A percentile compares a stretch with the other conserved stretches of the same genome.
Conservation (phyloP, 2,888 invertebrate genomes). For the Brachylomia viminalis region DNA sequence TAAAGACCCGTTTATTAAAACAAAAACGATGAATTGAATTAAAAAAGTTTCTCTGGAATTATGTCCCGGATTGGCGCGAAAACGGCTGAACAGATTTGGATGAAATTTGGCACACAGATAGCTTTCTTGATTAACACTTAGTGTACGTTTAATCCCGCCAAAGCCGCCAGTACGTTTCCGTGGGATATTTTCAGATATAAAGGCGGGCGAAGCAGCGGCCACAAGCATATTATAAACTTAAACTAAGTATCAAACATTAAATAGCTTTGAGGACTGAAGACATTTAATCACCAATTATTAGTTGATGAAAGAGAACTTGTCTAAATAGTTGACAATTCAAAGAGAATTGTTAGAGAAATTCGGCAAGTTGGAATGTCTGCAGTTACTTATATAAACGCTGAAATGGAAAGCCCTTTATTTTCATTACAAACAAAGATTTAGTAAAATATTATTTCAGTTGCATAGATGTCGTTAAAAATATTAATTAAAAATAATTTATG, state of each 20-base stretch:
- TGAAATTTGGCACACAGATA: too few species aligned
- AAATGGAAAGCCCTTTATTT: not conserved
- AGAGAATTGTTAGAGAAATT: conserved; percentile 10
- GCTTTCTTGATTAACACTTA: too few species aligned
- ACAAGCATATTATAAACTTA: not conserved
- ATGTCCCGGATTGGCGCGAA: too few species aligned
- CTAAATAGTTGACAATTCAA: conserved; percentile 24
- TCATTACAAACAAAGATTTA: not conserved
- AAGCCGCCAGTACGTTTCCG: not conserved
- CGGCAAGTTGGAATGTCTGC: conserved; percentile 8
- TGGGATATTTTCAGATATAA: not conserved
- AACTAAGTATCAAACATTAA: conserved; percentile 28
- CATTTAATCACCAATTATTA: conserved; percentile 32
- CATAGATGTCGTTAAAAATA: not conserved
- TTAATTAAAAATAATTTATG: not conserved
- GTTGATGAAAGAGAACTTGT: conserved; percentile 17
- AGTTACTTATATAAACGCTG: not conserved
- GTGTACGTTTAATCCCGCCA: too few species aligned
- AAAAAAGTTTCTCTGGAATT: too few species aligned
- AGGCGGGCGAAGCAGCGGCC: not conserved
- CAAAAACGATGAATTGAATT: too few species aligned
- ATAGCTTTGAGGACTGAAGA: conserved; percentile 4
- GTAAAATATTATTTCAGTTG: not conserved
- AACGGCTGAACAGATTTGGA: too few species aligned
- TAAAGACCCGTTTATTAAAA: too few species aligned